Evolutionary conservation across 2,113 vertebrate species (phyloP).

Genomic region (Cichladusa arquata): DNA sequence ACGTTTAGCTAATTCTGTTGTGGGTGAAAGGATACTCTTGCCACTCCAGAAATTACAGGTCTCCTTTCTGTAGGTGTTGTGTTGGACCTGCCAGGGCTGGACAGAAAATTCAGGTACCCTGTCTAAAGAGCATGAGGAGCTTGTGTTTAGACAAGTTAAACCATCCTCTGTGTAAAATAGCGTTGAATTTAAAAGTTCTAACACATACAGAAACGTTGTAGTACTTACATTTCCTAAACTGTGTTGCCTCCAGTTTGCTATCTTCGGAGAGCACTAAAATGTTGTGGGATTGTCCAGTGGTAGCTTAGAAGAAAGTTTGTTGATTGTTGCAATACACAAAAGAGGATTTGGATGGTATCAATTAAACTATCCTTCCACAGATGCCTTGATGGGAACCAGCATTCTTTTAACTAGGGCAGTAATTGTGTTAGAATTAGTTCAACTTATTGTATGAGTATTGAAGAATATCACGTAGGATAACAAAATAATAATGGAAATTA

Average conservation of each 20-base stretch:
- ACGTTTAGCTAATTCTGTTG: not conserved
- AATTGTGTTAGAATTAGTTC: not conserved
- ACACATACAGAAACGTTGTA: fast-evolving
- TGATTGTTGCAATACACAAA: not conserved
- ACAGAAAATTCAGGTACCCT: not conserved
- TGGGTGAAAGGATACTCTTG: not conserved
- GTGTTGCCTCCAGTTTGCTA: not conserved
- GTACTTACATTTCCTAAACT: not conserved
- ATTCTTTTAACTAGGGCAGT: not conserved
- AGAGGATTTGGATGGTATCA: not conserved
- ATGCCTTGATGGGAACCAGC: not conserved
- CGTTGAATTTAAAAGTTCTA: not conserved
- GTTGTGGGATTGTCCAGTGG: not conserved
- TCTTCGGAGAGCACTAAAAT: not conserved
- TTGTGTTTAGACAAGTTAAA: not conserved
- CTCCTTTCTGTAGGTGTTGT: not conserved
- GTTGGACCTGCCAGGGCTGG: not conserved
- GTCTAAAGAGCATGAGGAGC: not conserved
- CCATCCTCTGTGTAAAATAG: not conserved
- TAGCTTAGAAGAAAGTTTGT: not conserved
- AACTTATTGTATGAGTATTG: not conserved
- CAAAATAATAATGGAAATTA: not conserved
- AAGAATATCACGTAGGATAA: not conserved
- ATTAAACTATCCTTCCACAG: not conserved
- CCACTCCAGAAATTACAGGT: not conserved